Evolutionary conservation across 1,140 invertebrate genomes (phyloP).

Genomic region (Heliconius himera): DNA sequence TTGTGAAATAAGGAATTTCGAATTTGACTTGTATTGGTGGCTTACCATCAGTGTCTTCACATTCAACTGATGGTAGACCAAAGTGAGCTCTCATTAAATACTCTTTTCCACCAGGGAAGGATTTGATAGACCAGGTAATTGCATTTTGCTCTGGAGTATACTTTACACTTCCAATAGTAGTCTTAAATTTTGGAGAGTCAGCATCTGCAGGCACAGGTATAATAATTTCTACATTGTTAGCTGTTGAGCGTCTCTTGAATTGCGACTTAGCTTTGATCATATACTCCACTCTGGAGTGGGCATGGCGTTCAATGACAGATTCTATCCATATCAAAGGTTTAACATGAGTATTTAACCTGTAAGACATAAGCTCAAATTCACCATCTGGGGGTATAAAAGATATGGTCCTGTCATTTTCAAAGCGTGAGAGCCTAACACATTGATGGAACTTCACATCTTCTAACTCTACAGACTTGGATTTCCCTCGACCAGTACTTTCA

Average conservation of each 20-base stretch:
- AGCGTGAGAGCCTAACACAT: conserved; percentile 97
- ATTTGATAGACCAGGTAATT: conserved; percentile 99
- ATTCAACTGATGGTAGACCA: conserved; percentile 97
- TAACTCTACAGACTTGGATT: conserved; percentile 99
- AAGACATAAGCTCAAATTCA: conserved; percentile 99
- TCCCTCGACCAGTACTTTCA: conserved; percentile 98
- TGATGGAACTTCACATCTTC: conserved; percentile 99
- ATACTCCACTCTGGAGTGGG: conserved; percentile 98
- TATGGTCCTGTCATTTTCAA: conserved; percentile 99
- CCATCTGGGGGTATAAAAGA: conserved; percentile 99
- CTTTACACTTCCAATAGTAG: conserved; percentile 98
- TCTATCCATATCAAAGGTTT: conserved; percentile 99
- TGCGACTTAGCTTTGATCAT: conserved; percentile 99
- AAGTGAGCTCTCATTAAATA: conserved; percentile 99
- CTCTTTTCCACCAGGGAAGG: conserved; percentile 99
- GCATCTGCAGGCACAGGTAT: conserved; percentile 99
- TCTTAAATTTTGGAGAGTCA: conserved; percentile 99
- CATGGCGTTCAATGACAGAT: conserved; percentile 99
- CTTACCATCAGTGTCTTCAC: conserved; percentile 97
- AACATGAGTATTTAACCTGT: conserved; percentile 97
- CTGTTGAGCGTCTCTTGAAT: conserved; percentile 98
- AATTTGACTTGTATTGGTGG: conserved; percentile 99
- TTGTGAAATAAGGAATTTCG: conserved; percentile 99
- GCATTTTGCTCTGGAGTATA: conserved; percentile 99
- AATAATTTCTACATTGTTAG: conserved; percentile 99